phyloP scores from a whole-genome alignment of 2,113 vertebrate genomes.

The Arizona elegans region DNA sequence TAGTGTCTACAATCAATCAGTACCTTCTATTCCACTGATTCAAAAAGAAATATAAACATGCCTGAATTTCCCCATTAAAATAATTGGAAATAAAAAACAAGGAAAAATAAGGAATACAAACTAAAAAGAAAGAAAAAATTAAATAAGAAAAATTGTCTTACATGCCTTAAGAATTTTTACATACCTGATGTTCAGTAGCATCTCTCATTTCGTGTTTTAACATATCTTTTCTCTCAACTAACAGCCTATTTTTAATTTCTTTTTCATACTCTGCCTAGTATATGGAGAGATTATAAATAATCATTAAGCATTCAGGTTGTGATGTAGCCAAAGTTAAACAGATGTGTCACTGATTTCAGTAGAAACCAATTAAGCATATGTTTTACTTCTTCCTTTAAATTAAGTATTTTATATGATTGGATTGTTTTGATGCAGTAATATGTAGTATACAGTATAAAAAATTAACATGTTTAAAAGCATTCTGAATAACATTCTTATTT shows the following conservation, averaged over 20 bases:
- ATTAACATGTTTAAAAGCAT: background rate
- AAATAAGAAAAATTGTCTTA: background rate
- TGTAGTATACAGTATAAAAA: background rate
- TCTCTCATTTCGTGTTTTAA: slow-evolving; percentile 38
- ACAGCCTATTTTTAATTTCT: slow-evolving; percentile 67
- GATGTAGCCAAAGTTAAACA: background rate
- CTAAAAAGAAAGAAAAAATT: background rate
- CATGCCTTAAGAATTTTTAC: background rate
- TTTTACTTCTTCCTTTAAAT: background rate
- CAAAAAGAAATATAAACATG: background rate
- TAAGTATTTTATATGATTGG: background rate
- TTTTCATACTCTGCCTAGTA: slow-evolving; percentile 70
- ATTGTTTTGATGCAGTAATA: background rate
- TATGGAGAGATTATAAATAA: slow-evolving; percentile 42
- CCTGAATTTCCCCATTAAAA: background rate
- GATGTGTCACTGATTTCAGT: background rate
- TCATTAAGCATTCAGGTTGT: background rate
- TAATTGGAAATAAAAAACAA: background rate
- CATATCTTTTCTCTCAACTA: slow-evolving; percentile 54
- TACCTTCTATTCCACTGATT: background rate
- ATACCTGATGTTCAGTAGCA: slow-evolving; percentile 70
- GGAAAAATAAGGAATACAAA: background rate
- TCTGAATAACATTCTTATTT: background rate
- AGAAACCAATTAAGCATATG: background rate
- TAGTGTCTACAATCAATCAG: background rate